Evolutionary conservation across 2,888 invertebrate genomes (phyloP).

Genomic region (Euplexia lucipara): DNA sequence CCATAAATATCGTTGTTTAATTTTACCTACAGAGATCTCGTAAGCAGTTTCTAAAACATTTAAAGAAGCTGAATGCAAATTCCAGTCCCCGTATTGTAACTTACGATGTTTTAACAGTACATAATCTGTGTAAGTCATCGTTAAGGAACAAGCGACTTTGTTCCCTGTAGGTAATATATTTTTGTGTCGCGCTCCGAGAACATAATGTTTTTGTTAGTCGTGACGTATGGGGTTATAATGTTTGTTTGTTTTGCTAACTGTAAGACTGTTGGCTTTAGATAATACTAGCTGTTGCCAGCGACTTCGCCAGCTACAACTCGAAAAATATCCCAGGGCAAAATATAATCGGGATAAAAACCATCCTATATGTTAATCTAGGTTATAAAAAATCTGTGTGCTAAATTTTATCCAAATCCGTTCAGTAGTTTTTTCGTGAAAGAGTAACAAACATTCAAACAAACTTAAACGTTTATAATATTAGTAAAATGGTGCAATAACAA

Average conservation of each 20-base stretch:
- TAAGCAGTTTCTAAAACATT: constrained; percentile 16
- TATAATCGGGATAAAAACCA: no score
- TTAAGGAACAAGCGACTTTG: constrained; percentile 57
- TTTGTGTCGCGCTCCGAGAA: constrained; percentile 41
- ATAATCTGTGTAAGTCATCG: constrained; percentile 62
- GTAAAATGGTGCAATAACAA: no score
- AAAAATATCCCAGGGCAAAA: no score
- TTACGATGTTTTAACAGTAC: constrained; percentile 47
- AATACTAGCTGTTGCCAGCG: no score
- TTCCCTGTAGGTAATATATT: constrained; percentile 47
- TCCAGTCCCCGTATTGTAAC: constrained; percentile 46
- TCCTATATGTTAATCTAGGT: no score
- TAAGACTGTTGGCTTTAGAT: neutral
- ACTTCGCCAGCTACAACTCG: no score
- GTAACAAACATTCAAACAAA: no score
- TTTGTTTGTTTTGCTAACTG: constrained; percentile 31
- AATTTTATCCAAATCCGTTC: no score
- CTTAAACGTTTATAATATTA: no score
- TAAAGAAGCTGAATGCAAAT: constrained; percentile 36
- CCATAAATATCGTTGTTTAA: constrained; percentile 11
- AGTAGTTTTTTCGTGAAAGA: no score
- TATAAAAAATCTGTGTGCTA: no score
- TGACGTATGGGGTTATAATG: constrained; percentile 42
- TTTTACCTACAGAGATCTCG: constrained; percentile 19
- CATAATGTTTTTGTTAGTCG: constrained; percentile 57